A percentile compares a stretch with the other conserved stretches of the same genome.
Evolutionary conservation across 92 coral and sea anemone genomes (phyloP).

Genomic region (Heteractis magnifica): DNA sequence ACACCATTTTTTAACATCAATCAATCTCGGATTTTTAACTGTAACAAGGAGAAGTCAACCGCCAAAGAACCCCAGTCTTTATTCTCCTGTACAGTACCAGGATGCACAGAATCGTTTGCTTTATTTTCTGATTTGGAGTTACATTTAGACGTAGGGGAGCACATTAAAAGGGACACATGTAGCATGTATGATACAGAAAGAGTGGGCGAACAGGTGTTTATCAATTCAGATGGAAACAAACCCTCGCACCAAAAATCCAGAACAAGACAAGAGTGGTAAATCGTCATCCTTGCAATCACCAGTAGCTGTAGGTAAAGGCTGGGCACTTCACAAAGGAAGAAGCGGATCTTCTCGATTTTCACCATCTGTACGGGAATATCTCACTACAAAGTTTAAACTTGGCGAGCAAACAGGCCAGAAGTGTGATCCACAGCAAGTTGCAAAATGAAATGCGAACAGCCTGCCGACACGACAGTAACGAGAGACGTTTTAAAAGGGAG

Average conservation of each 20-base stretch:
- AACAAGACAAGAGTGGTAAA: conserved; percentile 6
- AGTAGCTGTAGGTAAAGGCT: conserved; percentile 26
- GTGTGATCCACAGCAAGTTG: conserved; percentile 49
- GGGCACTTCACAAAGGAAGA: conserved; percentile 48
- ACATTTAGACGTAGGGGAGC: conserved; percentile 55
- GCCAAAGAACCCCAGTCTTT: conserved; percentile 1
- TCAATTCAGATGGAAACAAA: conserved; percentile 45
- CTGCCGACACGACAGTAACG: conserved; percentile 32
- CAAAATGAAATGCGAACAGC: conserved; percentile 63
- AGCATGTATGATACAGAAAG: conserved; percentile 29
- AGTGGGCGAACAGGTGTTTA: conserved; percentile 51
- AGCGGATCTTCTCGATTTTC: conserved; percentile 49
- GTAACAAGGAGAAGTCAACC: conserved; percentile 10
- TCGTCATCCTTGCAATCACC: conserved; percentile 4
- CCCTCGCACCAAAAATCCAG: background rate
- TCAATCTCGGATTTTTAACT: conserved; percentile 24
- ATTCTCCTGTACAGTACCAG: conserved; percentile 52
- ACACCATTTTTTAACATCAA: conserved; percentile 28
- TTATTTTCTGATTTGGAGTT: conserved; percentile 45
- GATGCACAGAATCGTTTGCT: conserved; percentile 36
- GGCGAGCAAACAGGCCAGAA: conserved; percentile 63
- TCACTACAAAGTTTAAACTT: conserved; percentile 50
- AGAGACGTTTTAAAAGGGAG: conserved; percentile 35
- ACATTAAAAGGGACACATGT: conserved; percentile 11
- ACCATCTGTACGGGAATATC: conserved; percentile 45